Evolutionary conservation across 1,140 invertebrate species (phyloP), one percentile per base, ranked within the genome.

Genomic region (Manduca sexta): DNA sequence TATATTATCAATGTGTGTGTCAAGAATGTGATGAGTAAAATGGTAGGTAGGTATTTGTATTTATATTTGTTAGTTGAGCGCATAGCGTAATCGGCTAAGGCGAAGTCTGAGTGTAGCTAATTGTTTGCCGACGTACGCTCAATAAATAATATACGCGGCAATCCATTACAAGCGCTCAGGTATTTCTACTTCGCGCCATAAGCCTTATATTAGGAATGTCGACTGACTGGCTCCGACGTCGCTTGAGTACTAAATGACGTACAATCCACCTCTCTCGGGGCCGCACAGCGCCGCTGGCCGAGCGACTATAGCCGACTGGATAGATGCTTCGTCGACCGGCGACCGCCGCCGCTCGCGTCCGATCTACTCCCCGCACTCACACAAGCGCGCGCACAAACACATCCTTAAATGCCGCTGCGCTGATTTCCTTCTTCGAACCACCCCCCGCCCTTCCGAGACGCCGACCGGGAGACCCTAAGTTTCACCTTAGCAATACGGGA

Each of bases 131-230:
- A 48, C 50, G 62, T 57, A 63, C 61, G 60, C 40, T 57, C 54
- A 67, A 69, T 71, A 72, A 80, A 80, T 74, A 79, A 82, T 69
- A 64, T 45, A 10, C 57, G 44, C 51, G 55, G 54, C 62, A 77
- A 77, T 80, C 74, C 73, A 75, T 84, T 67, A 77, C 64, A 72
- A 77, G 52, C 56, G 68, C 62, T 64, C 54, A 72, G 74, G 76
- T 70, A 82, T 84, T 82, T 74, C 56, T 71, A 67, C 62, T 73
- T 78, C 70, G 75, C 72, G 69, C 78, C 75, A 76, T 82, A 81
- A 84, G 64, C 60, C 51, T 56, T 39, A 60, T 64, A 42, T 60
- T 3, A 34, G 80, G 78, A 84, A 84, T 84, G 81, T 68, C 69
- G 76, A 79, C 69, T 42, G 69, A 75, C 78, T 66, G 66, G 72